These are phyloP conservation scores for Gasterosteus aculeatus DNA, from an alignment of 2,113 vertebrate species.

Conservation along the genomic window DNA sequence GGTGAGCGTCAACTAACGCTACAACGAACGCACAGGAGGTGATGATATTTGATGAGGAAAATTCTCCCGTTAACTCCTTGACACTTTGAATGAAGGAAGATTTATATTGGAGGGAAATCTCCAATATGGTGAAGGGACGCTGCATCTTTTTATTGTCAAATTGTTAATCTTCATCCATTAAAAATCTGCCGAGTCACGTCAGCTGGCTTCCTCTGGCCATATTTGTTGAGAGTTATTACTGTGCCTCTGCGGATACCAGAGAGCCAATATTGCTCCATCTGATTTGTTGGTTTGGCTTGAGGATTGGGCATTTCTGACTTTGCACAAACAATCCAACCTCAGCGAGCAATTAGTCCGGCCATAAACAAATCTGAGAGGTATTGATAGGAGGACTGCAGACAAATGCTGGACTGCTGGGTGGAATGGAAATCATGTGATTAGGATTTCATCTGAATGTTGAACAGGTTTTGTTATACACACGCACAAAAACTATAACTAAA, in stretches of 20 bases:
- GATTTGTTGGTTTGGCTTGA: constrained; percentile 58
- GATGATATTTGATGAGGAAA: neutral
- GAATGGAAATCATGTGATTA: constrained; percentile 61
- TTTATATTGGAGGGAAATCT: neutral
- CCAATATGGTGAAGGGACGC: neutral
- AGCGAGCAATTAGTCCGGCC: constrained; percentile 51
- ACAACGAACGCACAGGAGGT: neutral
- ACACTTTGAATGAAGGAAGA: neutral
- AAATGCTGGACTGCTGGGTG: constrained; percentile 18
- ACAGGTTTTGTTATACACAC: constrained; percentile 26
- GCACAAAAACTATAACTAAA: neutral
- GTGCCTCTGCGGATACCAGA: constrained; percentile 9
- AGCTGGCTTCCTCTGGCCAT: constrained; percentile 9
- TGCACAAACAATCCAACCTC: constrained; percentile 53
- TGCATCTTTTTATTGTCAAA: constrained; percentile 7
- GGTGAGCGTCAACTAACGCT: neutral
- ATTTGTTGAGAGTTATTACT: constrained; percentile 55
- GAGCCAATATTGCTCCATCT: constrained; percentile 56
- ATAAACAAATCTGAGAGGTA: constrained; percentile 60
- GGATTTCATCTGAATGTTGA: constrained; percentile 38
- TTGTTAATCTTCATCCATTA: constrained; percentile 47
- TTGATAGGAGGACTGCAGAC: constrained; percentile 40
- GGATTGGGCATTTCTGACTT: constrained; percentile 52
- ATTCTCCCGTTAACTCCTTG: neutral
- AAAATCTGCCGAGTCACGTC: constrained; percentile 56